Evolutionary conservation across 2,113 vertebrate species (phyloP).

Genomic region (Sturnira hondurensis): DNA sequence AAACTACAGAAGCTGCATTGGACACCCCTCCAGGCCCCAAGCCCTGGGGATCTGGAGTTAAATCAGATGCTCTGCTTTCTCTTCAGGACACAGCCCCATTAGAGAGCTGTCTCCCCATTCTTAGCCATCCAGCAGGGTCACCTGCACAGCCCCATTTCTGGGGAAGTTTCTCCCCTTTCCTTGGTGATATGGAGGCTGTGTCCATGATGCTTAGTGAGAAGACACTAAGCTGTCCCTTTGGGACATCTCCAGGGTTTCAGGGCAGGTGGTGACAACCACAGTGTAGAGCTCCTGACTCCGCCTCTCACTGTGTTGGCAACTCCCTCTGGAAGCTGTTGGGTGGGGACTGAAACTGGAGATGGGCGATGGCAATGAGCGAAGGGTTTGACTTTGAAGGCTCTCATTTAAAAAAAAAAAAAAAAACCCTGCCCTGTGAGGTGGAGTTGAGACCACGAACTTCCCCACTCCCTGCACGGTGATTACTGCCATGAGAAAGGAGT

Average conservation of each 20-base stretch:
- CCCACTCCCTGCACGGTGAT: background rate
- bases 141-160: background rate
- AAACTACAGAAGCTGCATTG: background rate
- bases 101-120: background rate
- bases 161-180: background rate
- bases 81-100: background rate
- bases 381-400: background rate
- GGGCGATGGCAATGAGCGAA: background rate
- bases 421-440: background rate
- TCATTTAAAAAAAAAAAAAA: background rate
- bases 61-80: background rate
- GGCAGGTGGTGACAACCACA: background rate
- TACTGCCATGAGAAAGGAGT: background rate
- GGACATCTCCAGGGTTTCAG: background rate
- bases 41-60: background rate
- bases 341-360: background rate
- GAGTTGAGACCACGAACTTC: background rate
- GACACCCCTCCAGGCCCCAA: background rate
- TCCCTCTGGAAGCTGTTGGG: background rate
- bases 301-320: background rate
- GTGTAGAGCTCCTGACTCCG: background rate
- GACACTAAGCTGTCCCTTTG: background rate
- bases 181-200: background rate
- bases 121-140: background rate
- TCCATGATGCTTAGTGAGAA: background rate